Evolutionary conservation across 2,797 vertebrate genomes (phyloP).

Genomic region (Pogoniulus pusillus): DNA sequence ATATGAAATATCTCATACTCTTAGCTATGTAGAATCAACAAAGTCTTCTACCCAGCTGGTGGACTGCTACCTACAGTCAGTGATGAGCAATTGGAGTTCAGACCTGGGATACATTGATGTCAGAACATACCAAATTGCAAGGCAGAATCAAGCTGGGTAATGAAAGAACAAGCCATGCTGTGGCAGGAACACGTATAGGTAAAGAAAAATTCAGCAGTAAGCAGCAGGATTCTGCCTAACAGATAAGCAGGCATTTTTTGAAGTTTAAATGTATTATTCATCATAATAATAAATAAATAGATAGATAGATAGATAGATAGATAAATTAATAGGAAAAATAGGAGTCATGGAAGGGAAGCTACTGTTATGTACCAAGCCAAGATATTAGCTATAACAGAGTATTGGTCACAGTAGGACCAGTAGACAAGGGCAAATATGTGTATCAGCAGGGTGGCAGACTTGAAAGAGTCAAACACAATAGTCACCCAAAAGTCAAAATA

Average conservation of each 20-base stretch:
- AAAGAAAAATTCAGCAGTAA: not conserved
- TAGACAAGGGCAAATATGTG: not conserved
- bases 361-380: not conserved
- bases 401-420: not conserved
- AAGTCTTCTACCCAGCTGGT: not conserved
- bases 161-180: not conserved
- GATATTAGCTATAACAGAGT: not conserved
- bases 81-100: not conserved
- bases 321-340: too few species aligned
- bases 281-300: not conserved
- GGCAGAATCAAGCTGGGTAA: not conserved
- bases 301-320: too few species aligned
- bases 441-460: not conserved
- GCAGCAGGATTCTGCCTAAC: not conserved
- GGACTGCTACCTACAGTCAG: not conserved
- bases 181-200: not conserved
- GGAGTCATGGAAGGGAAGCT: not conserved
- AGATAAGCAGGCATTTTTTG: not conserved
- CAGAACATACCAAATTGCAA: not conserved
- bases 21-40: not conserved
- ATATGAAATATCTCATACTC: not conserved
- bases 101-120: not conserved
- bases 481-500: not conserved
- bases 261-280: not conserved
- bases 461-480: not conserved